A percentile compares a stretch with the other conserved stretches of the same genome.
Evolutionary conservation across 1,140 invertebrate genomes (phyloP).

Genomic region (Streblospio benedicti): DNA sequence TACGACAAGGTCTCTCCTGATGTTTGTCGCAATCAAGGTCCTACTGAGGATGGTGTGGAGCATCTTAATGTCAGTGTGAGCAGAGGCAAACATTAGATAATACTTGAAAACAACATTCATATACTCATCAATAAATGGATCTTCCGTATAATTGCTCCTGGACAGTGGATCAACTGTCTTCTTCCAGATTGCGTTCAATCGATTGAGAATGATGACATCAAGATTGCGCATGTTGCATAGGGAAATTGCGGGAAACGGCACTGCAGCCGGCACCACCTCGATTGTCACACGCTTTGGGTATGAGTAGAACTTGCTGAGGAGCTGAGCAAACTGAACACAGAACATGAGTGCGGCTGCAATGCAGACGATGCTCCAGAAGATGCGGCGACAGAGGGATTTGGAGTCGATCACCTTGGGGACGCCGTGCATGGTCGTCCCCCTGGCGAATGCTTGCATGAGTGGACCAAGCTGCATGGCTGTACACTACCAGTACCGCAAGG

Average conservation of each 20-base stretch:
- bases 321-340: conserved; percentile 1
- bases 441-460: neutral
- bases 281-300: conserved; percentile 11
- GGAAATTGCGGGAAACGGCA: conserved; percentile 11
- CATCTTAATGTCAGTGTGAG: neutral
- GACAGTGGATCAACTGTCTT: neutral
- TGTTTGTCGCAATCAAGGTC: conserved; percentile 10
- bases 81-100: conserved; percentile 4
- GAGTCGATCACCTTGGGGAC: neutral
- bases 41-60: conserved; percentile 8
- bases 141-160: neutral
- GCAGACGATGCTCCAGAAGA: conserved; percentile 10
- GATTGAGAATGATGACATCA: conserved; percentile 8
- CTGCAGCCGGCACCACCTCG: conserved; percentile 4
- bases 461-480: too few species aligned
- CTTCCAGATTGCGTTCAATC: conserved; percentile 9
- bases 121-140: conserved; percentile 9
- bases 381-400: neutral
- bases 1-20: neutral
- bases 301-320: conserved; percentile 8
- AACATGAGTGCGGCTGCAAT: neutral
- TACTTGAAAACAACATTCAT: conserved; percentile 10
- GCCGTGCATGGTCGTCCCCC: conserved; percentile 7
- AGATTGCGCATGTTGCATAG: conserved; percentile 15
- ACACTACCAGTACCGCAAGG: too few species aligned